Evolutionary conservation across 1,140 invertebrate genomes (phyloP).

Genomic region (Nasonia giraulti): DNA sequence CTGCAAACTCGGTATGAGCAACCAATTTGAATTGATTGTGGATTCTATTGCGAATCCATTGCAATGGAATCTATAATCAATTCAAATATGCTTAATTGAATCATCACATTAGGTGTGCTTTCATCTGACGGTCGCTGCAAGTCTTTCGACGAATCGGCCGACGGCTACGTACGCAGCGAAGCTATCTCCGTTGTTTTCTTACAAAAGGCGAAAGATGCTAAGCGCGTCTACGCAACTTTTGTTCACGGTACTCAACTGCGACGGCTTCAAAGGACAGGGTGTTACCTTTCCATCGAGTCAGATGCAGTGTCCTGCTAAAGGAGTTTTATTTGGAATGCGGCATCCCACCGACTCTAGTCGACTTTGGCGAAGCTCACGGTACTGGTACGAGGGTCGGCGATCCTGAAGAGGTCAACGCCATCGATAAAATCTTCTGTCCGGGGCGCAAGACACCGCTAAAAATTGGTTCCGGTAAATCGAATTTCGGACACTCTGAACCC

Average conservation of each 20-base stretch:
- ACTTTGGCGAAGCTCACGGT: slow-evolving; percentile 92
- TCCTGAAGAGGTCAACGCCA: slow-evolving; percentile 87
- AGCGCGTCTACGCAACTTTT: slow-evolving; percentile 82
- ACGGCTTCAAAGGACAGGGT: slow-evolving; percentile 88
- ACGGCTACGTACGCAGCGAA: slow-evolving; percentile 83
- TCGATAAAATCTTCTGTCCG: slow-evolving; percentile 86
- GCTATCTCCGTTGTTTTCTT: slow-evolving; percentile 85
- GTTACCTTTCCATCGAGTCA: slow-evolving; percentile 91
- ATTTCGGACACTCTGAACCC: slow-evolving; percentile 92
- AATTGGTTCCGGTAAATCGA: slow-evolving; percentile 93
- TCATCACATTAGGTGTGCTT: slow-evolving; percentile 79
- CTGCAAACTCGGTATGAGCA: slow-evolving; percentile 57
- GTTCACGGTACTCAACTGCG: slow-evolving; percentile 80
- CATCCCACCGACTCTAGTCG: slow-evolving; percentile 81
- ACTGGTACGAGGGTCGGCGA: slow-evolving; percentile 86
- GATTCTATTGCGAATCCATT: too few species aligned
- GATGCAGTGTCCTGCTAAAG: slow-evolving; percentile 84
- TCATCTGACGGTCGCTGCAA: slow-evolving; percentile 89
- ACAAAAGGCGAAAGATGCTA: slow-evolving; percentile 85
- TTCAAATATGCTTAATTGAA: neutral
- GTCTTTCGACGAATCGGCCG: slow-evolving; percentile 88
- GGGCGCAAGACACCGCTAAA: slow-evolving; percentile 80
- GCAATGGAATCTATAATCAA: too few species aligned
- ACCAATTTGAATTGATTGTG: too few species aligned
- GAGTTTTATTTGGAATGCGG: slow-evolving; percentile 89